Conservation (phyloP, 2,113 vertebrate species). For the Bos indicus region DNA sequence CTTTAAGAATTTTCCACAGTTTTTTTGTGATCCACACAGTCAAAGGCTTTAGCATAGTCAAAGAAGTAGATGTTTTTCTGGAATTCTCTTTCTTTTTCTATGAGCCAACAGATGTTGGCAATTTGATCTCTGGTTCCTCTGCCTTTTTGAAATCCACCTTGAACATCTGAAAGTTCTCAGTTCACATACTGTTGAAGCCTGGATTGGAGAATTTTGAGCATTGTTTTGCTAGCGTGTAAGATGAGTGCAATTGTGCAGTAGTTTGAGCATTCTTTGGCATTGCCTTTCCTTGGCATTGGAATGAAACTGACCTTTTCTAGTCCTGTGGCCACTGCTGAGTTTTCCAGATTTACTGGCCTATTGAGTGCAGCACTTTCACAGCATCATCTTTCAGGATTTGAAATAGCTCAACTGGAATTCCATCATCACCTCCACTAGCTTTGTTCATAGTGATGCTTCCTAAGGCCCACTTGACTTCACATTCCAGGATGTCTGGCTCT, state of each 20-base stretch:
- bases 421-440: not conserved
- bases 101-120: not conserved
- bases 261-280: not conserved
- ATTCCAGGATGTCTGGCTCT: not conserved
- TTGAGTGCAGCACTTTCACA: not conserved
- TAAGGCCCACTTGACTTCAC: not conserved
- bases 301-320: not conserved
- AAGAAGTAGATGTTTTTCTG: not conserved
- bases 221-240: not conserved
- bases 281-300: not conserved
- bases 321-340: not conserved
- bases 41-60: not conserved
- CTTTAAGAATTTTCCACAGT: not conserved
- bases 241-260: not conserved
- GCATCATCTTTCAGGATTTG: not conserved
- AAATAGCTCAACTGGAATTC: not conserved
- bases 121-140: not conserved
- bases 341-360: not conserved
- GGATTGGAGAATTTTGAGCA: not conserved
- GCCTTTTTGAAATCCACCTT: not conserved
- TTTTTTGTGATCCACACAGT: not conserved
- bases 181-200: not conserved
- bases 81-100: not conserved
- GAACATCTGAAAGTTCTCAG: not conserved
- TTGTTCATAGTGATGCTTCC: not conserved